A percentile compares a stretch with the other conserved stretches of the same genome.
These are phyloP conservation scores for Drosophila chauvacae DNA, from an alignment of 1,140 invertebrate genomes.

Conservation along the genomic window DNA sequence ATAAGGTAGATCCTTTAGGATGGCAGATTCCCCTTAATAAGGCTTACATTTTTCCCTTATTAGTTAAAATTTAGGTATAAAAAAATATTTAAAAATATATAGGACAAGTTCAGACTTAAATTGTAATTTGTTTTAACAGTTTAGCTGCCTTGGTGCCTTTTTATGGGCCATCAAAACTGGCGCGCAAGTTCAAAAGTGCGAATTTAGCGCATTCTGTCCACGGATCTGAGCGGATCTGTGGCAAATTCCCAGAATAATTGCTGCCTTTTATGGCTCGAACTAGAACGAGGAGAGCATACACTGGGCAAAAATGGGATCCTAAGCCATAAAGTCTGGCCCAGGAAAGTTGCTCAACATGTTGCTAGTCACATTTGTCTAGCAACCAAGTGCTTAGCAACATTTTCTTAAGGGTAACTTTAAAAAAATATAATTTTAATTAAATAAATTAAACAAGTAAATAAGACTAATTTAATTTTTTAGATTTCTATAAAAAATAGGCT, in stretches of 20 bases:
- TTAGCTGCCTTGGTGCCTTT: background rate
- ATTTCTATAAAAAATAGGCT: fast-evolving
- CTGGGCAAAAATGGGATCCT: background rate
- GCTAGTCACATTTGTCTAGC: background rate
- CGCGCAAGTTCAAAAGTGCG: conserved; percentile 53
- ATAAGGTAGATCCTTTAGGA: background rate
- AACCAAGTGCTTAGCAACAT: background rate
- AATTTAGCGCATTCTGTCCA: conserved; percentile 1
- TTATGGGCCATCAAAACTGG: conserved; percentile 17
- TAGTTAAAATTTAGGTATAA: background rate
- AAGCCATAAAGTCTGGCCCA: background rate
- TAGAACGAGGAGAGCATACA: conserved; percentile 16
- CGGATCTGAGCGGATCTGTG: conserved; percentile 20
- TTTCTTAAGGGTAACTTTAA: background rate
- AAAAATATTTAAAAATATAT: background rate
- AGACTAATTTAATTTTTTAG: background rate
- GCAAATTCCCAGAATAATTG: conserved; percentile 17
- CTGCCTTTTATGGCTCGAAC: conserved; percentile 29
- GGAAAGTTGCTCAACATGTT: background rate
- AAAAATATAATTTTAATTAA: background rate
- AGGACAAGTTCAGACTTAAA: background rate
- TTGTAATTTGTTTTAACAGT: background rate
- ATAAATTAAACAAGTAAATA: background rate
- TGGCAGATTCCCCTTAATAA: too few species aligned
- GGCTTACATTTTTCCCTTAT: background rate